A percentile compares a stretch with the other conserved stretches of the same genome.
phyloP scores from a whole-genome alignment of 1,140 invertebrate genomes.

The Drosophila suzukii region DNA sequence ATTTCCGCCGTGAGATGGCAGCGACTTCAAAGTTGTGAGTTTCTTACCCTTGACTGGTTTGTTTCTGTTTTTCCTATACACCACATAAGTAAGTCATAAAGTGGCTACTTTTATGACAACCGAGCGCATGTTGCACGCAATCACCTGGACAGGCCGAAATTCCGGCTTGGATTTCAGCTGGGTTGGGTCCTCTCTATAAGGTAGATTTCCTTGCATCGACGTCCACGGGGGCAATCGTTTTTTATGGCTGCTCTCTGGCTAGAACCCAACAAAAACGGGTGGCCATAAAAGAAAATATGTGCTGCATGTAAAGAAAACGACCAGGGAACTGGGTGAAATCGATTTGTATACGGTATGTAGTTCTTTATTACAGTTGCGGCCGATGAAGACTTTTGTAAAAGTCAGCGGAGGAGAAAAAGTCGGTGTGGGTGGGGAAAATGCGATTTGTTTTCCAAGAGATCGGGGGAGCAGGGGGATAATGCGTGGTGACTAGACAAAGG shows the following conservation, averaged over 20 bases:
- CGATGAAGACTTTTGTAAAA: constrained; percentile 42
- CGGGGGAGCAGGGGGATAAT: not conserved
- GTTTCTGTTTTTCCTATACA: constrained; percentile 11
- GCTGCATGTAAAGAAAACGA: constrained; percentile 60
- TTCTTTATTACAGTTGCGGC: constrained; percentile 53
- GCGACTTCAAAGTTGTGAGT: constrained; percentile 23
- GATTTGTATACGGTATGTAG: constrained; percentile 67
- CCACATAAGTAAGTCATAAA: constrained; percentile 74
- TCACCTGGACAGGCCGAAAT: constrained; percentile 33
- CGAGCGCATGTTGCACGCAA: constrained; percentile 75
- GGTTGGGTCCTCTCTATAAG: constrained; percentile 24
- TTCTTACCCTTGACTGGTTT: constrained; percentile 16
- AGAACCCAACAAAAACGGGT: constrained; percentile 14
- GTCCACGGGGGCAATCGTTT: constrained; percentile 57
- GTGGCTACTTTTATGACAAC: constrained; percentile 77
- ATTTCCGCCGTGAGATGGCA: constrained; percentile 70
- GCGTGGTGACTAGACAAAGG: constrained; percentile 41
- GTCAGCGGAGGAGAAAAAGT: constrained; percentile 18
- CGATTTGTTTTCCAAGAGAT: constrained; percentile 18
- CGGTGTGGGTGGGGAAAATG: constrained; percentile 28
- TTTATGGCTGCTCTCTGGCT: constrained; percentile 55
- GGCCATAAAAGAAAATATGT: constrained; percentile 72
- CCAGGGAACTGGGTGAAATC: constrained; percentile 70
- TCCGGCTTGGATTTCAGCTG: constrained; percentile 24
- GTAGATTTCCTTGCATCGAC: constrained; percentile 31